Base-by-base conservation (phyloP, 2,113 vertebrate genomes). In the Chaenocephalus aceratus region DNA sequence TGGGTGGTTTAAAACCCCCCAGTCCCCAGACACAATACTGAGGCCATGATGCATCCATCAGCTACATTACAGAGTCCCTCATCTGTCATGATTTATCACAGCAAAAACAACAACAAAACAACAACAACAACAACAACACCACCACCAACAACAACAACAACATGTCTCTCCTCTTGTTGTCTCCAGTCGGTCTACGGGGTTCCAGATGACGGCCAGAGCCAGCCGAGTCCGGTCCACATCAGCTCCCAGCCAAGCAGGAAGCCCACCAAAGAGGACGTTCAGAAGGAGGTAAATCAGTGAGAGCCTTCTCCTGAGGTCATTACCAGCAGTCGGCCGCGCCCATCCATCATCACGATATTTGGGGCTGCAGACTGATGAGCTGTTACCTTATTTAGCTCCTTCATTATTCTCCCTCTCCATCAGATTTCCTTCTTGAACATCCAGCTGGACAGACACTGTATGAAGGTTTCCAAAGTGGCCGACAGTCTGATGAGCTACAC, bases 401-500 rank as follows among this genome's bases (percentile, higher is more conserved):
- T 86, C 76, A 80, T 91, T 81, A 66, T 79, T 51, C 80, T 63
- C 60, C 16, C 65, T 60, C 65, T 75, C 69, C 68, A 26, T 78
- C 95, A 99, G 97, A 98, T 99, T 92, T 94, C 92, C 77, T 99
- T 99, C 94, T 92, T 99, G 93, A 97, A 97, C 64, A 86, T 94
- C 79, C 97, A 99, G 91, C 96, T 99, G 91, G 97, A 98, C 91
- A 96, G 97, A 88, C 97, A 99, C 91, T 97, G 97, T 93, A 96
- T 99, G 96, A 99, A 98, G 95, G 98, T 99, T 94, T 99, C 97
- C 89, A 99, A 99, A 96, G 97, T 99, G 91, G 97, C 97, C 53
- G 97, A 99, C 95, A 97, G 97, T 88, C 95, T 99, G 91, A 98
- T 98, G 89, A 85, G 94, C 81, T 98, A 97, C 94, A 96, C 97